Conservation (phyloP, 2,113 vertebrate species). For the Microtus pennsylvanicus region DNA sequence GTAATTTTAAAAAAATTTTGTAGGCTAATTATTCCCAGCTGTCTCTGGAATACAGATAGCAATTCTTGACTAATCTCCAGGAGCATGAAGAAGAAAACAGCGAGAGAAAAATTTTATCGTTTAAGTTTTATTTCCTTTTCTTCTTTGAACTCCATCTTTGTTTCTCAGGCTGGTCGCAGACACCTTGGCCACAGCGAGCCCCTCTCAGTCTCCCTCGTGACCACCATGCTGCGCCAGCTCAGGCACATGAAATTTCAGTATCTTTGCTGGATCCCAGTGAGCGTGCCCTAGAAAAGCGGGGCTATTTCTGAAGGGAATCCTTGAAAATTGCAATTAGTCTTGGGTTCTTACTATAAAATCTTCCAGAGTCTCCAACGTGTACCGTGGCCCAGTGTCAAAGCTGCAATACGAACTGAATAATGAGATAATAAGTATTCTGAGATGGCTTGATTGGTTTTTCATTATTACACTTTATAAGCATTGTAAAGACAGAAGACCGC, state of each 20-base stretch:
- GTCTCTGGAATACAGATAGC: neutral
- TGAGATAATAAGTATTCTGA: neutral
- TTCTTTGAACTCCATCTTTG: neutral
- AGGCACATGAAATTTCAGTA: neutral
- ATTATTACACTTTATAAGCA: neutral
- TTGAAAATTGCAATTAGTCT: neutral
- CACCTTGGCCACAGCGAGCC: neutral
- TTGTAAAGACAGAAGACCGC: neutral
- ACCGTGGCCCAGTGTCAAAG: neutral
- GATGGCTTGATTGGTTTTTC: neutral
- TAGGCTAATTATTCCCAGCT: neutral
- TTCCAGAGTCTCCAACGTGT: neutral
- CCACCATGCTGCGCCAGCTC: neutral
- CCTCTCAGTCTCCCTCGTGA: neutral
- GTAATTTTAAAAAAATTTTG: neutral
- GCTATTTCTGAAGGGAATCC: neutral
- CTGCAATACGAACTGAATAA: neutral
- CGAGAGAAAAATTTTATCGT: no score
- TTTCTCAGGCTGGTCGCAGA: neutral
- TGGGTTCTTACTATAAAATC: neutral
- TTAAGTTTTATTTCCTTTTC: neutral
- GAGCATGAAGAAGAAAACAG: neutral
- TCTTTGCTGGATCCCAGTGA: neutral
- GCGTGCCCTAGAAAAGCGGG: no score
- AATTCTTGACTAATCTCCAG: neutral